Conservation (phyloP, 2,797 vertebrate species). For the Lithobates pipiens region DNA sequence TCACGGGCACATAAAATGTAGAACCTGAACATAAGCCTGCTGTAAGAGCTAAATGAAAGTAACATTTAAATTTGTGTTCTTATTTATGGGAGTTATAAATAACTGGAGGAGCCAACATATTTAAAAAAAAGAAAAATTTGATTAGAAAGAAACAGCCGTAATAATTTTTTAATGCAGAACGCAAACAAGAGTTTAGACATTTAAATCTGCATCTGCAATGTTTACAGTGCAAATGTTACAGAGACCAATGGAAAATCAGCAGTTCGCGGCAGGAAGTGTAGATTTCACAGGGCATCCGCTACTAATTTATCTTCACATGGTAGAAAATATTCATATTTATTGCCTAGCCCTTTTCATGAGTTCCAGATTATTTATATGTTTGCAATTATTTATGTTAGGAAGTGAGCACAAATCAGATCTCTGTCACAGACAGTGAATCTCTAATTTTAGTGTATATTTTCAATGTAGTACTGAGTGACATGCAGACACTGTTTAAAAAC, state of each 20-base stretch:
- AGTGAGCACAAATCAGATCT: conserved; percentile 1
- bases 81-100: too few relatives aligned
- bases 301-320: neutral
- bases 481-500: conserved; percentile 33
- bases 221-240: neutral
- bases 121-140: neutral
- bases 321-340: conserved; percentile 5
- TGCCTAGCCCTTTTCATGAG: conserved; percentile 8
- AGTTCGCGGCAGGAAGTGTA: neutral
- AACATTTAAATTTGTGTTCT: too few relatives aligned
- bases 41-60: too few relatives aligned
- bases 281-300: neutral
- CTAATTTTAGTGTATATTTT: conserved; percentile 28
- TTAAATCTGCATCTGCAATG: conserved; percentile 4
- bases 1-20: too few relatives aligned
- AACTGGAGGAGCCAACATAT: neutral
- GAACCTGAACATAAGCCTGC: too few relatives aligned
- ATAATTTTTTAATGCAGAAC: neutral
- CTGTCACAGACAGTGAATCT: neutral
- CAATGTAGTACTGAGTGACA: conserved; percentile 18
- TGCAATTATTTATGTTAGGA: conserved; percentile 41
- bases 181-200: neutral
- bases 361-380: conserved; percentile 31
- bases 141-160: neutral
- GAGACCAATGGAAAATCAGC: conserved; percentile 4